Base-by-base conservation (phyloP, 2,797 vertebrate genomes). In the Sarcoramphus papa region DNA sequence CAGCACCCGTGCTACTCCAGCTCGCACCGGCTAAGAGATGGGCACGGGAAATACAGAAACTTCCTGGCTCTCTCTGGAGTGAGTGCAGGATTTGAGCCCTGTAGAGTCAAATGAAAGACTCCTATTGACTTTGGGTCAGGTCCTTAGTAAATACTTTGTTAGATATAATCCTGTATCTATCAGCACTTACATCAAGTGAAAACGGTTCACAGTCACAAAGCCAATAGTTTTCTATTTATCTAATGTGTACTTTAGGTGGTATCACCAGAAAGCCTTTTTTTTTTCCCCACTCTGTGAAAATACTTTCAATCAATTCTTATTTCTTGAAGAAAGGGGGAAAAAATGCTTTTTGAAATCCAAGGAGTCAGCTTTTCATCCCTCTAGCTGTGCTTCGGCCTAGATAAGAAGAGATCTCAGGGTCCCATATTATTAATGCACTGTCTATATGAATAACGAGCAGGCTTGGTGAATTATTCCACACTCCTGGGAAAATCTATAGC, bases 351-450 rank as follows among this genome's bases (percentile, higher is more conserved):
- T 98, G 98, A 98, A 98, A 98, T 97, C 97, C 98, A 97, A 97
- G 95, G 97, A 98, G 97, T 98, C 98, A 98, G 97, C 95, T 98
- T 95, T 95, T 98, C 96, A 97, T 98, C 97, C 97, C 96, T 98
- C 96, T 98, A 97, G 97, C 97, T 97, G 97, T 96, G 94, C 93
- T 97, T 94, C 96, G 95, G 97, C 98, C 98, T 98, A 98, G 98
- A 99, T 99, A 98, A 98, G 98, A 98, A 86, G 97, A 98, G 97
- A 97, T 99, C 98, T 98, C 97, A 98, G 95, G 98, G 97, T 98
- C 98, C 96, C 77, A 15, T 60, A 90, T 99, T 99, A 99, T 99
- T 99, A 99, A 99, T 99, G 98, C 96, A 94, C 98, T 99, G 97
- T 99, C 98, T 98, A 95, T 98, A 98, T 99, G 98, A 99, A 98